Evolutionary conservation across 2,113 vertebrate species (phyloP), one percentile per base, ranked within the genome.

Genomic region (Lipotes vexillifer): DNA sequence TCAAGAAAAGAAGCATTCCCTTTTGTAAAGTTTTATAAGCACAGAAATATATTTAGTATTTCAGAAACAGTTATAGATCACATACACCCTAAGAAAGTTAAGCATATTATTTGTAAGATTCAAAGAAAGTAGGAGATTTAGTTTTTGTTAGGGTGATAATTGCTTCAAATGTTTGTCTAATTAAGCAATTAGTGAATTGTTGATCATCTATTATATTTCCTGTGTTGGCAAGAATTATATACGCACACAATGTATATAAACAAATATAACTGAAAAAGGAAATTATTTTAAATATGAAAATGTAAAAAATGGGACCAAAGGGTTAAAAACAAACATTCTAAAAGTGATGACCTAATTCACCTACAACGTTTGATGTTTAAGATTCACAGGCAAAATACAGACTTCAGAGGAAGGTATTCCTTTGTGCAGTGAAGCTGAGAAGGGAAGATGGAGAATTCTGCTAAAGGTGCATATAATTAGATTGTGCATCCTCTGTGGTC

Each of bases 391-490:
- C 20, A 18, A 94, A 84, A 84, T 46, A 68, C 4, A 92, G 27
- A 86, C 13, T 82, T 96, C 33, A 74, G 59, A 78, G 18, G 49
- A 82, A 88, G 31, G 1, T 57, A 71, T 85, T 38, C 12, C n/a
- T 97, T 77, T 65, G 20, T 92, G n/a, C n/a, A 88, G 41, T 52
- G n/a, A 95, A 88, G 38, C 63, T 92, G 59, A 95, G 66, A 94
- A 91, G 38, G 33, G n/a, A 52, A 91, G 29, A 33, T 52, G 59
- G 61, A 75, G 36, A 94, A 82, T 90, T 94, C 17, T 59, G 33
- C 31, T 71, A 63, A 83, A 95, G 55, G 8, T 93, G 55, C 14
- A 87, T 23, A n/a, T 94, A 49, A 94, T 82, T 83, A 52, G 9
- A 49, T 29, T 88, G 29, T 41, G 6, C 15, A 23, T 65, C 25